Conservation (phyloP, 35 echinoderm and acorn worm genomes). For the Lytechinus pictus region DNA sequence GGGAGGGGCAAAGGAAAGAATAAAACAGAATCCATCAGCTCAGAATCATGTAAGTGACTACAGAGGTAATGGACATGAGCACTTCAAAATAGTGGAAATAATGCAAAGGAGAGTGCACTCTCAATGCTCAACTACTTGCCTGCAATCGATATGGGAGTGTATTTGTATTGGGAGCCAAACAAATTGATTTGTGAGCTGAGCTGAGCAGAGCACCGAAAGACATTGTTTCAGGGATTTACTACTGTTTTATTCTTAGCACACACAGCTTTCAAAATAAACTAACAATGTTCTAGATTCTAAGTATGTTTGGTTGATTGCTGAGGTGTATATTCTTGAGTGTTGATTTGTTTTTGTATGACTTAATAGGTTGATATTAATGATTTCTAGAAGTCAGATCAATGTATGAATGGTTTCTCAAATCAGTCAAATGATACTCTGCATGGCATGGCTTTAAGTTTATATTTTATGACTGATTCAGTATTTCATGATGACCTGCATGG, state of each 20-base stretch:
- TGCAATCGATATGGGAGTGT: constrained; percentile 1
- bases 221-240: neutral
- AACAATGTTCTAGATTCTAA: neutral
- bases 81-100: neutral
- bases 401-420: no score
- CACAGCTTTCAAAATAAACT: neutral
- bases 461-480: no score
- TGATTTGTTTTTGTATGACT: neutral
- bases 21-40: neutral
- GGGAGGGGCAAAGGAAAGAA: neutral
- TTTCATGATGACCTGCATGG: no score
- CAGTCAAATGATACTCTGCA: no score
- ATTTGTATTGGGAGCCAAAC: neutral
- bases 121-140: neutral
- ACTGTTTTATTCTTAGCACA: neutral
- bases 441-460: no score
- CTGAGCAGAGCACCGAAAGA: neutral
- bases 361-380: neutral
- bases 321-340: neutral
- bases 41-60: neutral
- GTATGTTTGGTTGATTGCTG: neutral
- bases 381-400: neutral
- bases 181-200: neutral
- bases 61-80: neutral
- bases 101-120: neutral